A percentile compares a stretch with the other conserved stretches of the same genome.
Conservation (phyloP, 2,797 vertebrate species). For the Aulostomus chinensis region DNA sequence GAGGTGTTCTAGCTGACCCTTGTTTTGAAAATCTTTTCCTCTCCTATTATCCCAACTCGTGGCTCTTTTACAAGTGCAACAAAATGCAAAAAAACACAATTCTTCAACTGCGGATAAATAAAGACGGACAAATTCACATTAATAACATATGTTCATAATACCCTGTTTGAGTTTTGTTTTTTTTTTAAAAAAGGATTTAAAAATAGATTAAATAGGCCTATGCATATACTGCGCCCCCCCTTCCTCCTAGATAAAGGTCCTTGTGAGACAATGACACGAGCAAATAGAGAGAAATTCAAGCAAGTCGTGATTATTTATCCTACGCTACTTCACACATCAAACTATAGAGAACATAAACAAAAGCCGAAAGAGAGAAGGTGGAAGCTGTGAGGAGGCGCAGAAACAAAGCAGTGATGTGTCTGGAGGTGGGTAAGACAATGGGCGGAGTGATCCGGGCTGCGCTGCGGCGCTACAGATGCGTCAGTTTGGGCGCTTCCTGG, state of each 20-base stretch:
- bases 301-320: conserved; percentile 87
- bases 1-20: conserved; percentile 81
- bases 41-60: conserved; percentile 82
- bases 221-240: conserved; percentile 66
- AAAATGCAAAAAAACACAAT: conserved; percentile 87
- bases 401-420: conserved; percentile 72
- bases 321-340: conserved; percentile 88
- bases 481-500: conserved; percentile 99
- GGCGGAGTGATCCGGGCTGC: conserved; percentile 71
- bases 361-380: conserved; percentile 56
- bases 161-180: conserved; percentile 96
- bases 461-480: conserved; percentile 90
- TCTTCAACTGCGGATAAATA: conserved; percentile 90
- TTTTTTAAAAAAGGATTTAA: conserved; percentile 82
- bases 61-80: conserved; percentile 93
- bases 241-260: conserved; percentile 75
- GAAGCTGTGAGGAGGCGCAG: conserved; percentile 61
- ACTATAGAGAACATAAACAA: conserved; percentile 82
- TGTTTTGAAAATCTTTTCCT: conserved; percentile 64
- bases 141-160: conserved; percentile 96
- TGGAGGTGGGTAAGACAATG: conserved; percentile 75
- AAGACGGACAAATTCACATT: conserved; percentile 95
- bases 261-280: conserved; percentile 87
- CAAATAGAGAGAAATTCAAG: conserved; percentile 89
- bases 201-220: conserved; percentile 80